Base-by-base conservation (phyloP, 2,888 invertebrate genomes). In the Drosophila neutralis region DNA sequence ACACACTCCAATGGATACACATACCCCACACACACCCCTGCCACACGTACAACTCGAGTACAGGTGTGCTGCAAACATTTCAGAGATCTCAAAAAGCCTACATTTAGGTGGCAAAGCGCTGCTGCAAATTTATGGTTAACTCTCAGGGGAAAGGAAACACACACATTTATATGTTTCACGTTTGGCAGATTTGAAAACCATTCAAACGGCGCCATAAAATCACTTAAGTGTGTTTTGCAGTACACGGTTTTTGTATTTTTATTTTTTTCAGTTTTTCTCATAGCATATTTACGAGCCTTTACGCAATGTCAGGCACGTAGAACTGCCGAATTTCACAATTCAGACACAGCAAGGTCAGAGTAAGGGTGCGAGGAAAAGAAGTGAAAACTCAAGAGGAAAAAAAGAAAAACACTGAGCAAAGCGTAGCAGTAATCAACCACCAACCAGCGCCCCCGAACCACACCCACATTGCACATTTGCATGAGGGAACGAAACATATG, bases 201-300 rank as follows among this genome's bases (percentile, higher is more conserved):
- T 85, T 85, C 82, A 76, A 87, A 87, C 80, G 77, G 72, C 64
- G 73, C 78, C 84, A 80, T 87, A 80, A 82, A 85, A 87, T 84
- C 80, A 84, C 76, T 84, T 87, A 84, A 78, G 82, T 87, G 85
- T 87, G 52, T 79, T 82, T 76, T 71, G 48, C 63, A 76, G 68
- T 72, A 69, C 71, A 73, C 65, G 60, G 59, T 66, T 59, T 36
- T 68, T 54, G 45, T 60, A 11, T 21, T 10, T 35, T 11, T 13
- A 0, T 15, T 53, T 15, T 5, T 13, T 10, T 54, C 53, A 42
- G 38, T 29, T 53, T 71, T 67, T 61, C 59, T 67, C 64, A 76
- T 69, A 57, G 69, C 78, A 78, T 71, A 80, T 87, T 84, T 78
- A 84, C 68, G 78, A 73, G 73, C 70, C 63, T 75, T 68, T 57